These are phyloP conservation scores for Lordiphosa andalusiaca DNA, from an alignment of 2,888 invertebrate species.

Conservation along the genomic window DNA sequence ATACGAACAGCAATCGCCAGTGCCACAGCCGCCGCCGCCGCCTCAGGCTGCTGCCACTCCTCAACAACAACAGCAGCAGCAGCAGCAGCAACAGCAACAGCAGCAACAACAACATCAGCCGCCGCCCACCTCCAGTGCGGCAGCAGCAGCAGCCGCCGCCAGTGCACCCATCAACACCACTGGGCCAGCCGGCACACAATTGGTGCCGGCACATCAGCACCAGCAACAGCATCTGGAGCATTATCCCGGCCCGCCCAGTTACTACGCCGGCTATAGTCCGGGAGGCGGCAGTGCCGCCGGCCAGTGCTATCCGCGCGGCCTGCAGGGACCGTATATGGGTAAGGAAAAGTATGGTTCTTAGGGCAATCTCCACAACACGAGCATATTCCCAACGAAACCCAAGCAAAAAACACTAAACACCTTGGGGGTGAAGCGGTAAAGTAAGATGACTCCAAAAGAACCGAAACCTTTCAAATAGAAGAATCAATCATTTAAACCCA, in stretches of 20 bases:
- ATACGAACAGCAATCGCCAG: conserved; percentile 74
- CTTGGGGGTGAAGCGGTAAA: too few relatives aligned
- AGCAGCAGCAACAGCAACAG: conserved; percentile 51
- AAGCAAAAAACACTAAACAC: too few relatives aligned
- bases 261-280: conserved; percentile 82
- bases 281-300: conserved; percentile 77
- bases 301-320: conserved; percentile 83
- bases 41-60: conserved; percentile 19
- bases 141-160: conserved; percentile 53
- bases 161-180: conserved; percentile 29
- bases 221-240: conserved; percentile 80
- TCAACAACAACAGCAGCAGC: conserved; percentile 51
- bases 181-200: conserved; percentile 75
- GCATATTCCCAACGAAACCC: too few relatives aligned
- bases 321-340: conserved; percentile 81
- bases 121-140: conserved; percentile 10
- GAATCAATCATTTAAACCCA: too few relatives aligned
- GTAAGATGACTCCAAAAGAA: too few relatives aligned
- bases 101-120: conserved; percentile 48
- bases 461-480: too few relatives aligned
- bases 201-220: conserved; percentile 78
- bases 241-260: conserved; percentile 82
- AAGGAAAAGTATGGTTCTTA: conserved; percentile 81
- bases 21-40: conserved; percentile 10
- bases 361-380: background rate